phyloP scores from a whole-genome alignment of 2,888 invertebrate species.

The Tetrapedia diversipes region DNA sequence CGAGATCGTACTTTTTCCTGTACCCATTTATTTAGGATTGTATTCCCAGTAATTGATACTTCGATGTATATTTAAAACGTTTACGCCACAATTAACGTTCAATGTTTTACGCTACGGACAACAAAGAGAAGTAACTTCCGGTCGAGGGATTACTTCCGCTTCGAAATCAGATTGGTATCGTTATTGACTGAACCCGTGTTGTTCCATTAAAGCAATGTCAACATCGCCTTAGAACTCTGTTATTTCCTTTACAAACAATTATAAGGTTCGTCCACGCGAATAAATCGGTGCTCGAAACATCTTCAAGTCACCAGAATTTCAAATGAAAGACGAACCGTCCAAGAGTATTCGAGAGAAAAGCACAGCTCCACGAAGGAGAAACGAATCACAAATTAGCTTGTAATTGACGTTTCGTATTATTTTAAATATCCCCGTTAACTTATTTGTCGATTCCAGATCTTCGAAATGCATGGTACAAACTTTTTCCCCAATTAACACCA shows the following conservation, averaged over 20 bases:
- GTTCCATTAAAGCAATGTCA: neutral
- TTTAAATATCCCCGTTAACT: too few relatives aligned
- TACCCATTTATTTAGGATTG: too few relatives aligned
- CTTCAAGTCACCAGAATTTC: neutral
- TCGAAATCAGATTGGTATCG: too few relatives aligned
- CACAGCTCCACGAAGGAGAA: neutral
- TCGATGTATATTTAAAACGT: too few relatives aligned
- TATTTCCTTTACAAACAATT: neutral
- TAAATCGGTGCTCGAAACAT: neutral
- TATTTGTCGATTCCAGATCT: too few relatives aligned
- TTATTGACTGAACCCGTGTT: neutral
- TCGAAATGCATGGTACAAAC: too few relatives aligned
- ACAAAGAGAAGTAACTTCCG: neutral
- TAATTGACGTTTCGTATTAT: slow-evolving; percentile 3
- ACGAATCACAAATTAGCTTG: neutral
- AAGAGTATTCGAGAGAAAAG: neutral
- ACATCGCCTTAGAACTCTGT: neutral
- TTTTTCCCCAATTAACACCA: too few relatives aligned
- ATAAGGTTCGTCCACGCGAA: neutral
- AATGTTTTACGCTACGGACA: neutral
- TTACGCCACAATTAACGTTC: too few relatives aligned
- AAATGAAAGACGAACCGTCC: neutral
- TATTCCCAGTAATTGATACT: too few relatives aligned
- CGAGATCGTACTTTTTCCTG: too few relatives aligned
- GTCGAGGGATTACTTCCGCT: neutral